These are phyloP conservation scores for Ceryle rudis DNA, from an alignment of 2,797 vertebrate species.

Conservation along the genomic window DNA sequence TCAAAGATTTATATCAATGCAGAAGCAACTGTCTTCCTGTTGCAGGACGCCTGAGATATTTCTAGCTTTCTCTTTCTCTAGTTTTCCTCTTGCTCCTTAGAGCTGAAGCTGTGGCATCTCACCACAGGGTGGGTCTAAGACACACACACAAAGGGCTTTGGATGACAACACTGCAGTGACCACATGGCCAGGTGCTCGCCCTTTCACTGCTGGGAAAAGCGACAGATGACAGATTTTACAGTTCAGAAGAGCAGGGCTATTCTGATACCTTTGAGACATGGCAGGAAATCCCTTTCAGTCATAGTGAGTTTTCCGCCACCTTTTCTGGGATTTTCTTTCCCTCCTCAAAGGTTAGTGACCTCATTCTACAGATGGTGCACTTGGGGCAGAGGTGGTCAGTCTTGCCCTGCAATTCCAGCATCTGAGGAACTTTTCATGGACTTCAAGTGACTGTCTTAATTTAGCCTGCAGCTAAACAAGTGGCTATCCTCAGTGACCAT, in stretches of 20 bases:
- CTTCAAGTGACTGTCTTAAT: background rate
- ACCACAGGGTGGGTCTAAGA: background rate
- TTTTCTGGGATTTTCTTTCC: background rate
- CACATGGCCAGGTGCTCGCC: background rate
- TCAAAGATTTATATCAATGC: background rate
- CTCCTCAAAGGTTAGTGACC: background rate
- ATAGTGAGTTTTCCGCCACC: rapidly evolving
- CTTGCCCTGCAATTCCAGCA: background rate
- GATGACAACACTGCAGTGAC: background rate
- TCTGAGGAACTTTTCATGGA: background rate
- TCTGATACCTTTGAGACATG: background rate
- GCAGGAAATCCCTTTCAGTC: background rate
- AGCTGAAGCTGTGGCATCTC: background rate
- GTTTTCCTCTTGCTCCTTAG: background rate
- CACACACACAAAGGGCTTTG: rapidly evolving
- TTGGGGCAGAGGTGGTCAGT: background rate
- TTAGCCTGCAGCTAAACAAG: background rate
- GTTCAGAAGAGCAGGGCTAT: background rate
- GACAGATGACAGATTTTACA: background rate
- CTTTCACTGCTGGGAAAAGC: background rate
- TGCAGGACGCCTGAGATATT: background rate
- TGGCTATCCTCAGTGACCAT: background rate
- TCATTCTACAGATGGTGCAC: background rate
- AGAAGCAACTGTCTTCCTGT: background rate
- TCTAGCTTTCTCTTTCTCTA: background rate